Conservation (phyloP, 1,140 invertebrate genomes). For the Tribolium madens region DNA sequence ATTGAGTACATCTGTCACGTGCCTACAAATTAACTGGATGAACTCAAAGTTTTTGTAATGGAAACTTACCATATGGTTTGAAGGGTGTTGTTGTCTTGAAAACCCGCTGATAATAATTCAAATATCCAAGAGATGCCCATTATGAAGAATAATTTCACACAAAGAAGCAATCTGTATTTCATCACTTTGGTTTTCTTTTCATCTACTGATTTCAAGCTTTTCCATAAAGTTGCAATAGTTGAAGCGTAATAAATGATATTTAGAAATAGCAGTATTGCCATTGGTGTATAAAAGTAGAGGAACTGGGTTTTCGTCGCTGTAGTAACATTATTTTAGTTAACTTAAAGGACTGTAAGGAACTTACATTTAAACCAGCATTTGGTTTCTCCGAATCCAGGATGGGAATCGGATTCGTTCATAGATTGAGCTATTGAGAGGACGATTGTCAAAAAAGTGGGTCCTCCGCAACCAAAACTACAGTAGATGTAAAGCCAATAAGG, state of each 20-base stretch:
- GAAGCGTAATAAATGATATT: slow-evolving; percentile 73
- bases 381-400: slow-evolving; percentile 70
- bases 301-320: slow-evolving; percentile 69
- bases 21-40: slow-evolving; percentile 66
- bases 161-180: slow-evolving; percentile 73
- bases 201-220: slow-evolving; percentile 67
- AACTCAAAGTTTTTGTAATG: background rate
- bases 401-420: slow-evolving; percentile 67
- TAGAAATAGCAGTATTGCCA: slow-evolving; percentile 68
- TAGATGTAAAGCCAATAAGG: slow-evolving; percentile 68
- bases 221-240: slow-evolving; percentile 71
- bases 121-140: slow-evolving; percentile 83
- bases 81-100: slow-evolving; percentile 35
- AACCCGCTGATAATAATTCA: slow-evolving; percentile 70
- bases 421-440: slow-evolving; percentile 68
- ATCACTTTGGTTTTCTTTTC: slow-evolving; percentile 69
- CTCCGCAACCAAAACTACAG: slow-evolving; percentile 71
- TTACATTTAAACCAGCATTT: slow-evolving; percentile 76
- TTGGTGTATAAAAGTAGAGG: slow-evolving; percentile 76
- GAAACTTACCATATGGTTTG: slow-evolving; percentile 22
- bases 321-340: slow-evolving; percentile 47
- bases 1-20: slow-evolving; percentile 74
- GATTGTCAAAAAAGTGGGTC: slow-evolving; percentile 68
- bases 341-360: too few relatives aligned
- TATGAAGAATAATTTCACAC: slow-evolving; percentile 76